phyloP scores from a whole-genome alignment of 2,113 vertebrate species.

The Danionella cerebrum region DNA sequence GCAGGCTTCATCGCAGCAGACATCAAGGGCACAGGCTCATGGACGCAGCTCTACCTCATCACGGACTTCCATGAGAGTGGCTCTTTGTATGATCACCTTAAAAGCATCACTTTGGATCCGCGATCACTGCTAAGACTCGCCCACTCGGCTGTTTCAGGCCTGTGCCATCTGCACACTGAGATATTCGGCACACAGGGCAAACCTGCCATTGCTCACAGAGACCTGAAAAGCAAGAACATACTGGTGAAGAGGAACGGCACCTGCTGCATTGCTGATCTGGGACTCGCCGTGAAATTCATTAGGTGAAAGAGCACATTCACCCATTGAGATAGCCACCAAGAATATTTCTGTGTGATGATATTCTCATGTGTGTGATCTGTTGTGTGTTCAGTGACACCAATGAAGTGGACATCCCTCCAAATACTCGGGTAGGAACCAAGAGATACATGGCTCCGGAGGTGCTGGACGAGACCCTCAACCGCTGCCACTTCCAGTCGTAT shows the following conservation, averaged over 20 bases:
- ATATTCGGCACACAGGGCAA: constrained; percentile 97
- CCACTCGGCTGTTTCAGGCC: constrained; percentile 86
- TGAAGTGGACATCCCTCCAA: constrained; percentile 91
- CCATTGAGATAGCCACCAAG: neutral
- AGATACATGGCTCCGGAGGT: constrained; percentile 98
- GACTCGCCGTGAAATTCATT: constrained; percentile 94
- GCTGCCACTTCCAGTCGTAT: constrained; percentile 92
- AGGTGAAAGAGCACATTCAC: constrained; percentile 61
- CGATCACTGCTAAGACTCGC: constrained; percentile 82
- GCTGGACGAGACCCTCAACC: constrained; percentile 88
- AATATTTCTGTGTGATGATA: neutral
- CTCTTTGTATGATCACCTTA: constrained; percentile 92
- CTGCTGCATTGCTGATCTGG: constrained; percentile 93
- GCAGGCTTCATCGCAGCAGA: constrained; percentile 95
- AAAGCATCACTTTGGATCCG: constrained; percentile 86
- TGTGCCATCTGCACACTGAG: constrained; percentile 94
- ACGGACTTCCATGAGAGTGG: constrained; percentile 96
- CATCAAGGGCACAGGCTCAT: constrained; percentile 96
- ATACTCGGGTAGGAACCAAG: constrained; percentile 92
- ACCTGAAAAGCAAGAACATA: constrained; percentile 97
- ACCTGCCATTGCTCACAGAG: constrained; percentile 90
- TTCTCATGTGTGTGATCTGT: no score
- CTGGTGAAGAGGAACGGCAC: constrained; percentile 92
- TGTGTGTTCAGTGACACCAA: constrained; percentile 79
- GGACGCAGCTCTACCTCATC: constrained; percentile 95